Base-by-base conservation (phyloP, 2,113 vertebrate genomes). In the Macrotis lagotis region DNA sequence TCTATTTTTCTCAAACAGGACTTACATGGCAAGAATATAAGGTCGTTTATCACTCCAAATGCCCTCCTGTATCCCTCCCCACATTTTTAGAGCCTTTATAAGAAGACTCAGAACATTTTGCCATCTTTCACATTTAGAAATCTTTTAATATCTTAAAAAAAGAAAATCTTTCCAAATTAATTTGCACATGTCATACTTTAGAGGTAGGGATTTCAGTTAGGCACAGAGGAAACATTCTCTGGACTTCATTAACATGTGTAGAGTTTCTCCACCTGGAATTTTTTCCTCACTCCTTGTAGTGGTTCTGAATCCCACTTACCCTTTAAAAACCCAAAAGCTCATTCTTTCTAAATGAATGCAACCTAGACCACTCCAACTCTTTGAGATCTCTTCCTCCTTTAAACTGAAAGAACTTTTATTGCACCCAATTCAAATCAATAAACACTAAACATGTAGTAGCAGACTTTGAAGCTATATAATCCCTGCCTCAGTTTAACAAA, bases 71-170 rank as follows among this genome's bases (percentile, higher is more conserved):
- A 0, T 25, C 22, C n/a, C n/a, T 1, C n/a, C 6, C 66, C 7
- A 2, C n/a, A n/a, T n/a, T 19, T 19, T 3, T 7, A 83, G 4
- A 83, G 16, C 7, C 19, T 83, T 83, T 8, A 44, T 83, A 19
- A 83, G 44, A 74, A 83, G 19, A 44, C 19, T 83, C 66, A 83
- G 90, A 94, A 88, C 47, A 93, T 37, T 90, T 91, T 93, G 93
- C n/a, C 4, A 91, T 5, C 11, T 51, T 92, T 93, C 14, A 16
- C 16, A 90, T 74, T 47, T 48, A 37, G 93, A 89, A 88, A 91
- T 25, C 16, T 8, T 26, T 3, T 44, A 93, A 96, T 90, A 55
- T 51, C 51, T 94, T 93, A 19, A 74, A n/a, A 53, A 74, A 74
- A 16, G 14, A 19, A 19, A 22, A 44, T 1, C 11, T 44, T 83